Base-by-base conservation (phyloP, 2,888 invertebrate genomes). In the Himalopsyche anomala region DNA sequence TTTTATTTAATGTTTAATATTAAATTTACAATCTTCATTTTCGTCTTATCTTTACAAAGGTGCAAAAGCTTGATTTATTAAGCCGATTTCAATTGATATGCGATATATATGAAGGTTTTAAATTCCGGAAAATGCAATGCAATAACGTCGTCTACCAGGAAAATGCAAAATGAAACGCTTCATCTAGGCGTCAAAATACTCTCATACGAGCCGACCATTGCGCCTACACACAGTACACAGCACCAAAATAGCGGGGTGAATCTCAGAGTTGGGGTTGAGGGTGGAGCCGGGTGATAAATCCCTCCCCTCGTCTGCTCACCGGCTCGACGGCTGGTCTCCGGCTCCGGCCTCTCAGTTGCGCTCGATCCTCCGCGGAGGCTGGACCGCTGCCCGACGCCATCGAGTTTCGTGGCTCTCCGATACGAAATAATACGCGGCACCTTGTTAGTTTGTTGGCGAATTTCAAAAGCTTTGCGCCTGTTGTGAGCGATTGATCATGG, bases 241-340 rank as follows among this genome's bases (percentile, higher is more conserved):
- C 74, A 74, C 74, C 74, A 74, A 74, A 69, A 74, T 74, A 74
- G 36, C 19, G 74, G 36, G 74, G 74, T 36, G 36, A 74, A 74
- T 5, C 74, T 38, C 36, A 74, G 36, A 38, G 36, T 36, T 36
- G 74, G 74, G 62, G 51, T 51, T 51, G 51, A 51, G 74, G 74
- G 74, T 74, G 74, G 74, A 36, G 74, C 11, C 15, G 74, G 74
- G 74, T 5, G 74, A 38, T 38, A 36, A 74, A 74, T 74, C 74
- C 74, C 74, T 74, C 74, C 74, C 74, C 74, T 74, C 74, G 74
- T 74, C 74, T 74, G 74, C 74, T 38, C 74, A 74, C 74, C 74
- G 74, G 74, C 74, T 74, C 74, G 36, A 28, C 74, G 74, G 74
- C 74, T 74, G 74, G 74, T 74, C 74, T 74, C 38, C 38, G 74